phyloP scores from a whole-genome alignment of 2,797 vertebrate genomes.

The Neopelma chrysocephalum region DNA sequence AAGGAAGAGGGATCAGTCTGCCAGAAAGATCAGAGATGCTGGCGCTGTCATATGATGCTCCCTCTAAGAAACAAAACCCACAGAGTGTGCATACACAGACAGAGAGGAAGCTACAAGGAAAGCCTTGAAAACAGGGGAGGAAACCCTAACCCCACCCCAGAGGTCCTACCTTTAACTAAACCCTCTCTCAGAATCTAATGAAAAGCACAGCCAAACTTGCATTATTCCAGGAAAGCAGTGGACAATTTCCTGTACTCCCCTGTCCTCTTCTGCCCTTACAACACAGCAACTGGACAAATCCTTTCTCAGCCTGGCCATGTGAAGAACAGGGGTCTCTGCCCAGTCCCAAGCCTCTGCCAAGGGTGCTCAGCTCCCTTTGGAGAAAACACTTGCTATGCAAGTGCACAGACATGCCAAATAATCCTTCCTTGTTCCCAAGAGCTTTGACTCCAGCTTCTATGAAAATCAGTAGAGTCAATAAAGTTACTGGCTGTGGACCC shows the following conservation, averaged over 20 bases:
- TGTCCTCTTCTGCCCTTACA: not conserved
- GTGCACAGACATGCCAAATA: not conserved
- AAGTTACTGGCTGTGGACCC: not conserved
- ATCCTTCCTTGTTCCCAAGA: not conserved
- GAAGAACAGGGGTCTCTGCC: not conserved
- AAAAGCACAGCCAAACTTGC: not conserved
- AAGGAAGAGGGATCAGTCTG: slow-evolving; percentile 65
- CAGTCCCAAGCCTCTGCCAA: not conserved
- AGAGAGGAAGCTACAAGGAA: slow-evolving; percentile 54
- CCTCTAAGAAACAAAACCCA: slow-evolving; percentile 59
- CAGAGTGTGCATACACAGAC: not conserved
- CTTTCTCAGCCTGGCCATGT: not conserved
- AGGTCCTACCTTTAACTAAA: slow-evolving; percentile 11
- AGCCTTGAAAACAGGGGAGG: slow-evolving; percentile 57
- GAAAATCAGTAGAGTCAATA: not conserved
- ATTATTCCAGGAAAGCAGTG: not conserved
- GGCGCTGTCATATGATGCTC: slow-evolving; percentile 47
- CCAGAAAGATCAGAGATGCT: slow-evolving; percentile 63
- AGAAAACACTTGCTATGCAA: not conserved
- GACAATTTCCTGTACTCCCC: not conserved
- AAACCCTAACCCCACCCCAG: slow-evolving; percentile 42
- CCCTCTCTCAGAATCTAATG: not conserved
- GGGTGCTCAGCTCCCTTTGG: not conserved
- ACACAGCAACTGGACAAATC: not conserved
- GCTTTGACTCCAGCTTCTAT: not conserved